Conservation (phyloP, 2,797 vertebrate genomes). For the Limnodromus scolopaceus region DNA sequence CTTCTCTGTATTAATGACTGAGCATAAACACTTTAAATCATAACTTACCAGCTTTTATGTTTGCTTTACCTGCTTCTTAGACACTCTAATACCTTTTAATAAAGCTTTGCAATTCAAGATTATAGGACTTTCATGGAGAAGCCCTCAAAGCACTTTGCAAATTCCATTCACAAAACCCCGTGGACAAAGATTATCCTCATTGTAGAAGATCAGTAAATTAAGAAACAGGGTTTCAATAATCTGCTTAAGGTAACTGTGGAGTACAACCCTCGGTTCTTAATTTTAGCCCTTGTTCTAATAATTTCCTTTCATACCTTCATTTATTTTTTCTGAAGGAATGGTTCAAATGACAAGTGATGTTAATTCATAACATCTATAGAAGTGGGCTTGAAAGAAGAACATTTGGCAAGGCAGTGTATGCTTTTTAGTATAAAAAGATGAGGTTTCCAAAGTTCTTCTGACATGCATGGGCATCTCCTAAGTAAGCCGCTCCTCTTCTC, state of each 20-base stretch:
- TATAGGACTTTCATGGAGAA: constrained; percentile 24
- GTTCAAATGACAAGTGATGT: not conserved
- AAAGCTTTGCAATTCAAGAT: constrained; percentile 31
- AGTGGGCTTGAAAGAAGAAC: not conserved
- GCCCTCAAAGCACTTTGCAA: constrained; percentile 6
- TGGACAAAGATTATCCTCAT: constrained; percentile 46
- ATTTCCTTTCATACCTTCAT: not conserved
- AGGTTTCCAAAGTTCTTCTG: not conserved
- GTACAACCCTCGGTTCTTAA: not conserved
- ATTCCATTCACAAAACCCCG: constrained; percentile 58
- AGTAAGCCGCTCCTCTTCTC: not conserved
- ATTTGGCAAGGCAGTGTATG: not conserved
- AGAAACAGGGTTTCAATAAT: constrained; percentile 43
- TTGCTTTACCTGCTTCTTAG: constrained; percentile 34
- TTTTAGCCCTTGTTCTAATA: not conserved
- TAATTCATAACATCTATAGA: not conserved
- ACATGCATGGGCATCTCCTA: not conserved
- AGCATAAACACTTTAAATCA: not conserved
- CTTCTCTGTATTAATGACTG: not conserved
- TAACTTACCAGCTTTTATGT: constrained; percentile 7
- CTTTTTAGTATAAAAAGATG: not conserved
- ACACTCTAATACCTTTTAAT: constrained; percentile 13
- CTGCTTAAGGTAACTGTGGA: constrained; percentile 9
- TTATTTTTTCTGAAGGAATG: not conserved
- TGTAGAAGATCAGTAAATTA: constrained; percentile 43